Percentiles rank a stretch among this genome's conserved stretches.
Evolutionary conservation across 2,113 vertebrate genomes (phyloP).

Genomic region (Cygnus atratus): DNA sequence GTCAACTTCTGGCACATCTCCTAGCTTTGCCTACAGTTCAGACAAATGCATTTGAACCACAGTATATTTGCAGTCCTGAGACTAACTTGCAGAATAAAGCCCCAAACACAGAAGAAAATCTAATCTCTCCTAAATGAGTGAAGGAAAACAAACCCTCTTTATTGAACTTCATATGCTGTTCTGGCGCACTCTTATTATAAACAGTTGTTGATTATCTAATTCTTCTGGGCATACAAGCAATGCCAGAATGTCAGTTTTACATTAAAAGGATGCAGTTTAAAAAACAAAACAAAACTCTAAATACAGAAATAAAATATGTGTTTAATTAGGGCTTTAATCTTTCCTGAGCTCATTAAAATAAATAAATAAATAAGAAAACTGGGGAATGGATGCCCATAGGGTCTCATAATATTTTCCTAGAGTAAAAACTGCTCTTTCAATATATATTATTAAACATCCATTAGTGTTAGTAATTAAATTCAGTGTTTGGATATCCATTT

Average conservation of each 20-base stretch:
- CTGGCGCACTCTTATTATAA: constrained; percentile 65
- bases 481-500: constrained; percentile 65
- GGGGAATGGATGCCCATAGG: constrained; percentile 59
- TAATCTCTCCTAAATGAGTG: neutral
- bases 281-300: constrained; percentile 74
- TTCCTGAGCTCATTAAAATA: constrained; percentile 64
- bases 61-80: neutral
- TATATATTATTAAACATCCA: constrained; percentile 72
- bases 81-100: neutral
- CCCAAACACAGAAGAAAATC: neutral
- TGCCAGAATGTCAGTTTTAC: constrained; percentile 75
- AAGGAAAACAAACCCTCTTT: neutral
- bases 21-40: neutral
- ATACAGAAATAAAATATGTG: constrained; percentile 78
- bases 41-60: neutral
- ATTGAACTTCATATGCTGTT: constrained; percentile 58
- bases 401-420: constrained; percentile 73
- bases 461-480: constrained; percentile 72
- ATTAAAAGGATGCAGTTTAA: constrained; percentile 76
- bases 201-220: constrained; percentile 75
- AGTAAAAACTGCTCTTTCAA: constrained; percentile 60
- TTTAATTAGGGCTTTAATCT: constrained; percentile 81
- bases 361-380: neutral
- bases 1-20: neutral
- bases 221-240: constrained; percentile 73